Percentiles rank a stretch among this genome's conserved stretches.
Conservation (phyloP, 92 coral and sea anemone genomes). For the Muricea muricata region DNA sequence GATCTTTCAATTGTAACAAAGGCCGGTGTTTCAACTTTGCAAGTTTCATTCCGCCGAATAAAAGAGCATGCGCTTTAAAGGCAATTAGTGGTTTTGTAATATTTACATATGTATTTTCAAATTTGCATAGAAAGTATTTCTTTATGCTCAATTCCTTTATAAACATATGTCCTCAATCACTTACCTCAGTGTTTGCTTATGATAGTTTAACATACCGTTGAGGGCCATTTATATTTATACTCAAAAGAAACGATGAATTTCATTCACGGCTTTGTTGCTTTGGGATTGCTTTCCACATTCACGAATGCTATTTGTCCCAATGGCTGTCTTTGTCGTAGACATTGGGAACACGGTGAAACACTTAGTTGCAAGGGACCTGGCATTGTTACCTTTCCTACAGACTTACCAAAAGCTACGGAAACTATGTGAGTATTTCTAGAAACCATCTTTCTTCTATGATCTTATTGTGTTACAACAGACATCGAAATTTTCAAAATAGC, state of each 20-base stretch:
- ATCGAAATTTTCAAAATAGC: background rate
- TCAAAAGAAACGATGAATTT: slow-evolving; percentile 1
- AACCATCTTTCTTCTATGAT: background rate
- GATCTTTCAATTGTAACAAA: background rate
- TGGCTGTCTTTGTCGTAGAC: background rate
- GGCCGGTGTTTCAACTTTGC: too few relatives aligned
- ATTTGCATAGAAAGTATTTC: background rate
- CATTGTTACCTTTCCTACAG: slow-evolving; percentile 14
- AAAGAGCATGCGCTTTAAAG: background rate
- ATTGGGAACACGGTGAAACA: background rate
- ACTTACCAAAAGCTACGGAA: background rate
- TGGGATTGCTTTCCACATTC: background rate
- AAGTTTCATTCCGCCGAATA: background rate
- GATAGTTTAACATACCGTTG: slow-evolving; percentile 14
- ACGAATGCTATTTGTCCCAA: slow-evolving; percentile 2
- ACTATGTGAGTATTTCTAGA: slow-evolving; percentile 23
- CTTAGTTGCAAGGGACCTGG: background rate
- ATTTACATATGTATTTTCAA: background rate
- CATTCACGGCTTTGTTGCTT: background rate
- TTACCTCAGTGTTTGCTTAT: slow-evolving; percentile 26
- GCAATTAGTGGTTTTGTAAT: background rate
- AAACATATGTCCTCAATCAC: slow-evolving; percentile 35
- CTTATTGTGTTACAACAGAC: background rate
- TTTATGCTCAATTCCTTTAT: background rate
- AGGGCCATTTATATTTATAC: background rate